Percentiles rank a stretch among this genome's conserved stretches.
These are phyloP conservation scores for Cryptoprocta ferox DNA, from an alignment of 2,797 vertebrate species.

Conservation along the genomic window DNA sequence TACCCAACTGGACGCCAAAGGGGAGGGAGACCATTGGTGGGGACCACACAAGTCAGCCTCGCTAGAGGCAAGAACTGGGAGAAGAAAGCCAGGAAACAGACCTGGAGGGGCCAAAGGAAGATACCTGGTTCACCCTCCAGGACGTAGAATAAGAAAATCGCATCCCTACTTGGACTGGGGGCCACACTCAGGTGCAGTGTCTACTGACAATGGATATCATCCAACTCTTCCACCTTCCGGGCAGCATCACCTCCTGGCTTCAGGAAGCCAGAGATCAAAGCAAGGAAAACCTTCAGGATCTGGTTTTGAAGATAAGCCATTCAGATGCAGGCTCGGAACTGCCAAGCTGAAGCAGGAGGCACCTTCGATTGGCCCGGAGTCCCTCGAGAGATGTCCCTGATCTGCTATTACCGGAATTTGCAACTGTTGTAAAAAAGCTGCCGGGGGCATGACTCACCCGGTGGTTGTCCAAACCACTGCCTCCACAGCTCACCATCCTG, in stretches of 20 bases:
- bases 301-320: not conserved
- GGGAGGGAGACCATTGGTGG: not conserved
- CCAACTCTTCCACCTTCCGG: not conserved
- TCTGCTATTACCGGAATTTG: slow-evolving; percentile 62
- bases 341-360: not conserved
- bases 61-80: not conserved
- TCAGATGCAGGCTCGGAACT: not conserved
- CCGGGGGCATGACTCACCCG: slow-evolving; percentile 53
- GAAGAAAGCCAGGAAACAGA: not conserved
- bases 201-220: not conserved
- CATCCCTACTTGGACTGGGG: not conserved
- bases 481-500: not conserved
- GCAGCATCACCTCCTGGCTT: not conserved
- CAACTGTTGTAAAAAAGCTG: slow-evolving; percentile 55
- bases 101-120: not conserved
- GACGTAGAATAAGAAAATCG: not conserved
- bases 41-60: not conserved
- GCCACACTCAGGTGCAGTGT: not conserved
- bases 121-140: not conserved
- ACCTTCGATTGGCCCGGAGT: not conserved
- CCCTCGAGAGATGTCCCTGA: not conserved
- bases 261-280: not conserved
- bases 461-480: not conserved
- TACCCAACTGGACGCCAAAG: not conserved
- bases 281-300: not conserved